Base-by-base conservation (phyloP, 2,888 invertebrate genomes). In the Drosophila diplacantha region DNA sequence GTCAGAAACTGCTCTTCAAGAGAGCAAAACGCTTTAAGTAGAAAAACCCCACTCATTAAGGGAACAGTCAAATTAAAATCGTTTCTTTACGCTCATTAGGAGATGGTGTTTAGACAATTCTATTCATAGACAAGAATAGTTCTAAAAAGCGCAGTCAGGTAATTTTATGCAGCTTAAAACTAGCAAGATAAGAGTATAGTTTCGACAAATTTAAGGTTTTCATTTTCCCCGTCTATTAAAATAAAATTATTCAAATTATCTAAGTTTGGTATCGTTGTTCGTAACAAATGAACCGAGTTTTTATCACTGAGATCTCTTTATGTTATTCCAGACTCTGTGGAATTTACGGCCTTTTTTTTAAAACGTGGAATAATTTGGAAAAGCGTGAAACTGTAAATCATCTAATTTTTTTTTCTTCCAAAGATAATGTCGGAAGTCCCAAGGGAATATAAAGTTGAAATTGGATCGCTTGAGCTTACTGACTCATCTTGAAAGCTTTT, bases 401-500 rank as follows among this genome's bases (percentile, higher is more conserved):
- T 29, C 26, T 4, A 14, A 5, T 44, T 14, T n/a, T 9, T 9
- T 5, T 41, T 41, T 24, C 41, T 16, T 22, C 8, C 11, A 16
- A 26, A 34, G 5, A 20, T 31, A 14, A 14, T 14, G 29, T 14
- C 20, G 44, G 29, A 31, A 18, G 18, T 31, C 5, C 44, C 29
- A 18, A 29, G 18, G 9, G 22, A 49, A 52, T n/a, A 16, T 29
- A 9, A 14, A 18, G 14, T 16, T 26, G 4, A 35, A 52, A 22
- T 56, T 41, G 12, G 11, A 9, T 18, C 6, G 26, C 16, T 14
- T 39, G 14, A 31, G 31, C 29, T 49, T 49, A 16, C 51, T 69
- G 67, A 67, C 41, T 67, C 50, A 69, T 22, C 22, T 14, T 12
- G 14, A 47, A 69, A 60, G 51, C 41, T 52, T 67, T 53, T 50